Evolutionary conservation across 1,140 invertebrate genomes (phyloP), one percentile per base, ranked within the genome.

Genomic region (Zaprionus davidi): DNA sequence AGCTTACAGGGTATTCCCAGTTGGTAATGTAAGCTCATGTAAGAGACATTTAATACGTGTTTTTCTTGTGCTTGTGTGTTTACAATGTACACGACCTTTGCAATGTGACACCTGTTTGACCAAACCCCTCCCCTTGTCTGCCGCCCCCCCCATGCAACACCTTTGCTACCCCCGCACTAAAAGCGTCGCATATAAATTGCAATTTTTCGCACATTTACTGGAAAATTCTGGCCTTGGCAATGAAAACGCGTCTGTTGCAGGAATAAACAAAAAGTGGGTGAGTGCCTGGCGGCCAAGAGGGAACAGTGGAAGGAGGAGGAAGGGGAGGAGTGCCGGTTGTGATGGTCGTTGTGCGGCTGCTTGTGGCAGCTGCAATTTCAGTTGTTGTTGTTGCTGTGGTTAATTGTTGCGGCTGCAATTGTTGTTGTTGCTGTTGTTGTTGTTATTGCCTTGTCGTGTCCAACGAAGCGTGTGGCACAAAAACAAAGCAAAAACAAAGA

Each of bases 151-250:
- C 51, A 12, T 9, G 28, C 1, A 17, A 28, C 28, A 22, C 31
- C 7, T 3, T 73, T 17, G 41, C 41, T 46, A 3, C 36, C 36
- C 36, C 13, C 36, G 36, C 36, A 38, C 4, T 15, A 13, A 15
- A 38, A 38, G 13, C 36, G 36, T 24, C 49, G 41, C 44, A 71
- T 65, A 76, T 41, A 64, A 76, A 71, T 66, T 62, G 46, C 49
- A 56, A 56, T 71, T 66, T 76, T 66, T 71, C 62, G 62, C 69
- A 72, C 69, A 66, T 58, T 68, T 56, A 65, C 63, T 44, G 17
- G 13, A 53, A 56, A 55, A 62, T 68, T 44, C 36, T 75, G 80
- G 77, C 83, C 83, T 87, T 87, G 83, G 71, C 83, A 87, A 83
- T 87, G 83, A 87, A 56, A 58, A 55, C 70, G 56, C 34, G 41